These are phyloP conservation scores for Nicator chloris DNA, from an alignment of 2,113 vertebrate species.

Conservation along the genomic window DNA sequence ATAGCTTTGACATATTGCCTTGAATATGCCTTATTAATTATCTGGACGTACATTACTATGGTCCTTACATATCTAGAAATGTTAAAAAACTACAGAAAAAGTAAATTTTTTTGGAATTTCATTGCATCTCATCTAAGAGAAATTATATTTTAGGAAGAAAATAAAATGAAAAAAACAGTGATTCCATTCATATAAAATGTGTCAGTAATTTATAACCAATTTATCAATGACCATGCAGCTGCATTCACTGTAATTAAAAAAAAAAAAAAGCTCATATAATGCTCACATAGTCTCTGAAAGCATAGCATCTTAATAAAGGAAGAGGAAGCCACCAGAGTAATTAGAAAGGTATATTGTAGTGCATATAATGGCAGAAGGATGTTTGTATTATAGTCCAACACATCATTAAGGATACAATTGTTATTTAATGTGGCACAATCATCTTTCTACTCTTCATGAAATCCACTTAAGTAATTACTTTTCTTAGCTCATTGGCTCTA, in stretches of 20 bases:
- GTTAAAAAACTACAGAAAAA: not conserved
- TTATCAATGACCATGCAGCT: slow-evolving; percentile 76
- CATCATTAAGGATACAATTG: slow-evolving; percentile 87
- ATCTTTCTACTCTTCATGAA: slow-evolving; percentile 84
- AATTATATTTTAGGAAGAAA: not conserved
- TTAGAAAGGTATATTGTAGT: slow-evolving; percentile 75
- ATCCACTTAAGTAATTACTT: slow-evolving; percentile 87
- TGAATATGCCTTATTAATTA: not conserved
- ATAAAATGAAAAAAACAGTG: slow-evolving; percentile 18
- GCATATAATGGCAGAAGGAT: slow-evolving; percentile 71
- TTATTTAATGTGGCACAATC: slow-evolving; percentile 88
- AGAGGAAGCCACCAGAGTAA: slow-evolving; percentile 73
- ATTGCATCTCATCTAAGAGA: not conserved
- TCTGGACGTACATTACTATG: not conserved
- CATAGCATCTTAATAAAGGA: slow-evolving; percentile 52
- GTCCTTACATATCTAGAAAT: not conserved
- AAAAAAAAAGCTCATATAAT: slow-evolving; percentile 18
- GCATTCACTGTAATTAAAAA: slow-evolving; percentile 34
- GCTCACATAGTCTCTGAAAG: slow-evolving; percentile 67
- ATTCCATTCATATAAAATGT: slow-evolving; percentile 53
- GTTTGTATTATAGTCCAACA: slow-evolving; percentile 83
- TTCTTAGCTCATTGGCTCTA: slow-evolving; percentile 83
- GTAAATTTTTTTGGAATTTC: not conserved
- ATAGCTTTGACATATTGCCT: not conserved
- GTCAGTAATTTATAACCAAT: slow-evolving; percentile 70